Evolutionary conservation across 2,113 vertebrate species (phyloP).

Genomic region (Aspiorhynchus laticeps): DNA sequence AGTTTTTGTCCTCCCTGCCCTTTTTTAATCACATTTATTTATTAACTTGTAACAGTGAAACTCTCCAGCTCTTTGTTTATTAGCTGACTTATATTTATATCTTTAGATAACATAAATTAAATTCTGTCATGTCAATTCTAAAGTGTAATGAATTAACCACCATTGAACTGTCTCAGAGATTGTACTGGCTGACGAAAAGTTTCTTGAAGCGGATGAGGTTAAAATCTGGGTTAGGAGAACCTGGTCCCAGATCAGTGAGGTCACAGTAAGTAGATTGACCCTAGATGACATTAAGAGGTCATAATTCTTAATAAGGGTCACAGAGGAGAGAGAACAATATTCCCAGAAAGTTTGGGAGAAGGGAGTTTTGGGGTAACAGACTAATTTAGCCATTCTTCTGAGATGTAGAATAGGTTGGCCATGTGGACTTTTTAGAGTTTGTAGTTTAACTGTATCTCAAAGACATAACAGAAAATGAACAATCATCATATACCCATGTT

Average conservation of each 20-base stretch:
- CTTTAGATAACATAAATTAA: not conserved
- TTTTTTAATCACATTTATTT: slow-evolving; percentile 5
- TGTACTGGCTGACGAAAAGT: not conserved
- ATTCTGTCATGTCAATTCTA: not conserved
- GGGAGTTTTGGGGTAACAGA: not conserved
- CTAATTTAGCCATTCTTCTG: not conserved
- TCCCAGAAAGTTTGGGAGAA: slow-evolving; percentile 31
- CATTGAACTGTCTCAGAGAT: not conserved
- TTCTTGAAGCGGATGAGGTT: not conserved
- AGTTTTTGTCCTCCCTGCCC: slow-evolving; percentile 19
- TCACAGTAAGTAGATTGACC: not conserved
- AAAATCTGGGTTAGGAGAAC: not conserved
- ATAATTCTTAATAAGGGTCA: not conserved
- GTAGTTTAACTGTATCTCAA: not conserved
- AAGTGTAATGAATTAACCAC: not conserved
- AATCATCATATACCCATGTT: not conserved
- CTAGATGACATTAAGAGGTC: not conserved
- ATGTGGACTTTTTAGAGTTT: slow-evolving; percentile 8
- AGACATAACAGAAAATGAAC: not conserved
- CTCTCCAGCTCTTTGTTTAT: slow-evolving; percentile 23
- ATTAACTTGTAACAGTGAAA: slow-evolving; percentile 16
- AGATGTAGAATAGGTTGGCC: not conserved
- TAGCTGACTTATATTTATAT: not conserved
- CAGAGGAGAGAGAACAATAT: not conserved
- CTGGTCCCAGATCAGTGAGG: not conserved